Evolutionary conservation across 1,140 invertebrate genomes (phyloP).

Genomic region (Ditylenchus dipsaci): DNA sequence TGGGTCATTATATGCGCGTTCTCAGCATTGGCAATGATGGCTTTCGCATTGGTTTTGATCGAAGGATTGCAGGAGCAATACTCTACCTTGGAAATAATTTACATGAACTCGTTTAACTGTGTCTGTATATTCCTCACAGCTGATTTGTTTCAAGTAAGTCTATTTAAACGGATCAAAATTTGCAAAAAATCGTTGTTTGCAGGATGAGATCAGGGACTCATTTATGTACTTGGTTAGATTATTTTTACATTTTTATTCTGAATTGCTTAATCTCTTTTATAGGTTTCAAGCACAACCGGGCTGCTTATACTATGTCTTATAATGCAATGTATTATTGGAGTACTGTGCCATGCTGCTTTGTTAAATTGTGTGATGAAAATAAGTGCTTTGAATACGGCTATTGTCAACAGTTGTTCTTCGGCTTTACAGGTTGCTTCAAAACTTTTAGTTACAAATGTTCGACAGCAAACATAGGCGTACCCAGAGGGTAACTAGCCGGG

Average conservation of each 20-base stretch:
- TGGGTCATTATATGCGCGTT: conserved; percentile 52
- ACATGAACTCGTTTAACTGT: conserved; percentile 45
- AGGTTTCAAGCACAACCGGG: conserved; percentile 14
- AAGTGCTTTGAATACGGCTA: conserved; percentile 18
- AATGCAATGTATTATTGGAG: conserved; percentile 59
- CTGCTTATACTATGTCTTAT: conserved; percentile 58
- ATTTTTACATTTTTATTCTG: no score
- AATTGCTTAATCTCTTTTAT: no score
- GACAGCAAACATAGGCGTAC: no score
- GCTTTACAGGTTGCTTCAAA: background rate
- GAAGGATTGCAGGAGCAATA: conserved; percentile 54
- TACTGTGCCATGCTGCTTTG: conserved; percentile 17
- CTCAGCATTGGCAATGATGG: conserved; percentile 59
- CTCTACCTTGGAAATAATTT: conserved; percentile 26
- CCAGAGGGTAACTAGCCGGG: no score
- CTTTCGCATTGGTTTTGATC: conserved; percentile 61
- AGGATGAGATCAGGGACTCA: conserved; percentile 34
- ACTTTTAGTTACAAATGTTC: no score
- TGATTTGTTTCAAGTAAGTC: conserved; percentile 52
- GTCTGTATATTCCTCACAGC: conserved; percentile 31
- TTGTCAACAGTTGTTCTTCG: conserved; percentile 16
- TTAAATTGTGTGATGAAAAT: conserved; percentile 22
- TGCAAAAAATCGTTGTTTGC: no score
- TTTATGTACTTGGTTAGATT: conserved; percentile 37
- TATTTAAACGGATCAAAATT: no score